A percentile compares a stretch with the other conserved stretches of the same genome.
Conservation (phyloP, 2,113 vertebrate genomes). For the Lepisosteus osseus region DNA sequence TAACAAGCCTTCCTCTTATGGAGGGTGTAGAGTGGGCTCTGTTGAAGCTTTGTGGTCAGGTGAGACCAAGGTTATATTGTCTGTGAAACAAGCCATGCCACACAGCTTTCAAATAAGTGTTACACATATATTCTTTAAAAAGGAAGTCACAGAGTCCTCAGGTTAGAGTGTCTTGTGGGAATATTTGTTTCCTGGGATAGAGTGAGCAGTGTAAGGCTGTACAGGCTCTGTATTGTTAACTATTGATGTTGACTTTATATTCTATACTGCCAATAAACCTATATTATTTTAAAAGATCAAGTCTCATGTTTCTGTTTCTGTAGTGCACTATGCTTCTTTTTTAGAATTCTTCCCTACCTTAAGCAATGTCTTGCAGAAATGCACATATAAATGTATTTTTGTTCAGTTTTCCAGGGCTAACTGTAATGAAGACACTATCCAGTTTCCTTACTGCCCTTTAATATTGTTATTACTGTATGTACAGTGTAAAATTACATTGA, state of each 20-base stretch:
- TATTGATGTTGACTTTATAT: slow-evolving; percentile 63
- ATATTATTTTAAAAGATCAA: slow-evolving; percentile 48
- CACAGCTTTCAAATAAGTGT: slow-evolving; percentile 20
- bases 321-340: too few species aligned
- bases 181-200: slow-evolving; percentile 23
- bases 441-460: too few species aligned
- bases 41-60: background rate
- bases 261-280: slow-evolving; percentile 78
- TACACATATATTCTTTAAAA: slow-evolving; percentile 18
- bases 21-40: too few species aligned
- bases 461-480: too few species aligned
- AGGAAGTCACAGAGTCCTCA: slow-evolving; percentile 2
- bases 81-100: slow-evolving; percentile 21
- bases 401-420: too few species aligned
- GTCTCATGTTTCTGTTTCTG: background rate
- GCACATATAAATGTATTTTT: too few species aligned
- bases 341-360: too few species aligned
- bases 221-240: slow-evolving; percentile 29
- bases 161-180: slow-evolving; percentile 23
- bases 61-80: slow-evolving; percentile 7
- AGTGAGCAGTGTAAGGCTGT: slow-evolving; percentile 7
- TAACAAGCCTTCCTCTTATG: too few species aligned
- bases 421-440: too few species aligned
- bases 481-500: too few species aligned
- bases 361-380: too few species aligned